These are phyloP conservation scores for Eurystomus gularis DNA, from an alignment of 2,113 vertebrate species.

Conservation along the genomic window DNA sequence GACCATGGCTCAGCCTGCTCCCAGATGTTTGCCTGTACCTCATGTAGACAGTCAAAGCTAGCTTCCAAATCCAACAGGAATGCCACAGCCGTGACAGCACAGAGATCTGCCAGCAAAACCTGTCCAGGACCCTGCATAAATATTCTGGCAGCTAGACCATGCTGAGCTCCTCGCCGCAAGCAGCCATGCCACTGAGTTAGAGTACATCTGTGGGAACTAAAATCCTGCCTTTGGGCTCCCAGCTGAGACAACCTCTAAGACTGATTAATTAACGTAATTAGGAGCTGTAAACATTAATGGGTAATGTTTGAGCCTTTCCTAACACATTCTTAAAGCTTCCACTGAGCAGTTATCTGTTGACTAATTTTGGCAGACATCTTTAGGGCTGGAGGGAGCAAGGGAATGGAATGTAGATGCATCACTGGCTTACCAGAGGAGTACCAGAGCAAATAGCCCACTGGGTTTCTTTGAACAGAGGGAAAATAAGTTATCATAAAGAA, in stretches of 20 bases:
- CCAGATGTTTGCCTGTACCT: not conserved
- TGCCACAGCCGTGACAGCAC: not conserved
- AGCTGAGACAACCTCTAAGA: not conserved
- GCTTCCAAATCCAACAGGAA: not conserved
- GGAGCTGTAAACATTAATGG: constrained; percentile 58
- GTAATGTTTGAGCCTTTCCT: constrained; percentile 8
- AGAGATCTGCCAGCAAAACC: not conserved
- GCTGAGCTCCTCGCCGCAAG: not conserved
- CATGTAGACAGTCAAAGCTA: not conserved
- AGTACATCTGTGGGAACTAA: constrained; percentile 8
- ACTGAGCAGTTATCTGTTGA: not conserved
- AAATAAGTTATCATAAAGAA: constrained; percentile 11
- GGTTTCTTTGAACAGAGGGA: not conserved
- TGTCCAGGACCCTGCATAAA: not conserved
- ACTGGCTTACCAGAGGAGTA: not conserved
- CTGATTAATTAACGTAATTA: constrained; percentile 64
- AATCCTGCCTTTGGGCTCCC: constrained; percentile 29
- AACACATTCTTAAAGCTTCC: not conserved
- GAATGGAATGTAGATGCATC: not conserved
- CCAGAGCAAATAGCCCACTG: not conserved
- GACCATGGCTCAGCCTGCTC: not conserved
- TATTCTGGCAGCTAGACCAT: not conserved
- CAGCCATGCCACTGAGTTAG: not conserved
- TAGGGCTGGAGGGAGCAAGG: constrained; percentile 5
- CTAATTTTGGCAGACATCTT: constrained; percentile 25